Conservation (phyloP, 2,888 invertebrate species). For the Metallyticus violacea region DNA sequence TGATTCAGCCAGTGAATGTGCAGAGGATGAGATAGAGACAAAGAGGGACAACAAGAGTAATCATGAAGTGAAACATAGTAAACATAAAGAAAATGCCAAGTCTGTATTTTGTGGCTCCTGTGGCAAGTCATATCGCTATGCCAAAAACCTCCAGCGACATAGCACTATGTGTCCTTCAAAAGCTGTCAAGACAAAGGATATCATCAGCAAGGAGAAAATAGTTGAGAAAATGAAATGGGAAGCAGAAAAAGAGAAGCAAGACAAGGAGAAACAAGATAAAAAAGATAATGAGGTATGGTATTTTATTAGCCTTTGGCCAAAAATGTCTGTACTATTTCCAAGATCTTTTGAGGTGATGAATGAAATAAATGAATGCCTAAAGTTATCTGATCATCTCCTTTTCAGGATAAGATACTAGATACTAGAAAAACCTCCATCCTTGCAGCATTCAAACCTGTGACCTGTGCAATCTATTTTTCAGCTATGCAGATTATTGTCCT, state of each 20-base stretch:
- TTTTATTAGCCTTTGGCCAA: no score
- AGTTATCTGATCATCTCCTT: no score
- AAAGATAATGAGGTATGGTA: background rate
- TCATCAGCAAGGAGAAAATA: background rate
- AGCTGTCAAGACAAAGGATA: background rate
- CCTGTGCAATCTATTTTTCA: no score
- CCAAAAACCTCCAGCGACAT: background rate
- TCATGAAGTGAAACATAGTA: background rate
- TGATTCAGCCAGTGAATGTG: background rate
- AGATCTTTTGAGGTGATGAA: no score
- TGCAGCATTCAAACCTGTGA: no score
- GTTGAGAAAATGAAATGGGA: background rate
- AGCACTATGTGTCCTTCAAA: background rate
- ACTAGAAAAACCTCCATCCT: no score
- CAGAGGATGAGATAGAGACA: background rate
- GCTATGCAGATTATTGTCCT: no score
- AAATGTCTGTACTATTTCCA: no score
- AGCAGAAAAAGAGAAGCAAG: background rate
- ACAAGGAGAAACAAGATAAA: background rate
- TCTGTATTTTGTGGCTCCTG: background rate
- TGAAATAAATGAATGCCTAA: no score
- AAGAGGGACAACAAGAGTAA: no score
- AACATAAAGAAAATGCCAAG: background rate
- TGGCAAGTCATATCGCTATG: background rate
- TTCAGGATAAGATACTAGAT: no score